Conservation (phyloP, 1,140 invertebrate genomes). For the Lepidurus arcticus region DNA sequence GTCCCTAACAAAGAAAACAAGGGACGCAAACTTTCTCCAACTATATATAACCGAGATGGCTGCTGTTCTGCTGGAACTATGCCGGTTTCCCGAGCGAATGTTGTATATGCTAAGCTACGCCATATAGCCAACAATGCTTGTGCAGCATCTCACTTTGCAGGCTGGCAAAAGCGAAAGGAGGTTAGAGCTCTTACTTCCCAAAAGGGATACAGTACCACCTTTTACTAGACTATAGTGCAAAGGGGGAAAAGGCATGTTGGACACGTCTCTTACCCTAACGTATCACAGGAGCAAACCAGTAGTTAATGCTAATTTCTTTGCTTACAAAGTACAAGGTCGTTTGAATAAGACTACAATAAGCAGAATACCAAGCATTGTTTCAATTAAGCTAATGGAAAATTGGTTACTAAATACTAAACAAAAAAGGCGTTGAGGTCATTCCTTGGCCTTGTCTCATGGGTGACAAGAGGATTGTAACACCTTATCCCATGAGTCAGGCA, state of each 20-base stretch:
- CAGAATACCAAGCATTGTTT: neutral
- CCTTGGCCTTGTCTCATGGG: neutral
- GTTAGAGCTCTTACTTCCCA: neutral
- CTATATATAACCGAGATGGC: neutral
- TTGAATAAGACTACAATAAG: too few species aligned
- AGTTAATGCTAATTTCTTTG: neutral
- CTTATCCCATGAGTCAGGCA: too few species aligned
- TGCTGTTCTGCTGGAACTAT: neutral
- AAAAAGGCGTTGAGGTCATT: neutral
- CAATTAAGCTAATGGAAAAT: neutral
- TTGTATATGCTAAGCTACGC: too few species aligned
- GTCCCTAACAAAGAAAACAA: neutral
- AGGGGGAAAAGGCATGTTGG: neutral
- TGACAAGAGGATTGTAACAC: neutral
- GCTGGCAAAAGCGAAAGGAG: slow-evolving; percentile 18
- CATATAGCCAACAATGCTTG: too few species aligned
- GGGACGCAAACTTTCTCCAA: neutral
- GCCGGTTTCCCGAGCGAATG: too few species aligned
- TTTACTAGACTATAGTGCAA: neutral
- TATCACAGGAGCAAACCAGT: neutral
- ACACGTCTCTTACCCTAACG: neutral
- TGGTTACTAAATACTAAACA: neutral
- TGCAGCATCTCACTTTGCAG: slow-evolving; percentile 18
- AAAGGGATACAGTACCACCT: neutral
- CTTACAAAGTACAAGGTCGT: slow-evolving; percentile 6